Conservation (phyloP, 2,113 vertebrate genomes). For the Dryoscopus gambensis region DNA sequence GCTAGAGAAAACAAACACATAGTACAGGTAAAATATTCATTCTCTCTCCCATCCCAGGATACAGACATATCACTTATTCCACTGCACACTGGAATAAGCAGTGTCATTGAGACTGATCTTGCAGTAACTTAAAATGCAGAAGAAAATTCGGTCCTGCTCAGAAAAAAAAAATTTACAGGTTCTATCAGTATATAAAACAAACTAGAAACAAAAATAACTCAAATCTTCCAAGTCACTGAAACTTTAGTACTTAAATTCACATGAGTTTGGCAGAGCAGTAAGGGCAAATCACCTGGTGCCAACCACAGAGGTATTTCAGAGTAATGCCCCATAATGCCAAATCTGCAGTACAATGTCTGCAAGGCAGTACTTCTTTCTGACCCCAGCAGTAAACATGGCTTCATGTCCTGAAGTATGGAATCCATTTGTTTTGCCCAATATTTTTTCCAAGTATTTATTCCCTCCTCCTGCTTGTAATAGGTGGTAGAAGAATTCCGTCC, state of each 20-base stretch:
- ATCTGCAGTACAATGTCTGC: not conserved
- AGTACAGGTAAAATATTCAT: not conserved
- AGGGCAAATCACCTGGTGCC: not conserved
- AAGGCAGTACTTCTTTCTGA: not conserved
- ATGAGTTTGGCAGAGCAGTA: not conserved
- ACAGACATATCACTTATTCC: not conserved
- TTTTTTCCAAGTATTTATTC: not conserved
- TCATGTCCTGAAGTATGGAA: not conserved
- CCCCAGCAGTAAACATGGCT: not conserved
- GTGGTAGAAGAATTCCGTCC: not conserved
- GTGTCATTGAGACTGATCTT: not conserved
- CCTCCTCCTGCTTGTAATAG: not conserved
- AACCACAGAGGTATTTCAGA: not conserved
- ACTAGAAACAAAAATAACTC: not conserved
- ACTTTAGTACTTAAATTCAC: not conserved
- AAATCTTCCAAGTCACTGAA: not conserved
- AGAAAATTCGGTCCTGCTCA: not conserved
- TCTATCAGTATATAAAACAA: not conserved
- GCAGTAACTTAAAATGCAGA: not conserved
- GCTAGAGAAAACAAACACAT: not conserved
- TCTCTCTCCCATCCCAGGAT: not conserved
- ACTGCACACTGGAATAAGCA: not conserved
- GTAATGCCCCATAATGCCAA: not conserved
- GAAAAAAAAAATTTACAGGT: not conserved
- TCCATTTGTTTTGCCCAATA: not conserved